phyloP scores from a whole-genome alignment of 2,113 vertebrate species.

The Mastomys natalensis region DNA sequence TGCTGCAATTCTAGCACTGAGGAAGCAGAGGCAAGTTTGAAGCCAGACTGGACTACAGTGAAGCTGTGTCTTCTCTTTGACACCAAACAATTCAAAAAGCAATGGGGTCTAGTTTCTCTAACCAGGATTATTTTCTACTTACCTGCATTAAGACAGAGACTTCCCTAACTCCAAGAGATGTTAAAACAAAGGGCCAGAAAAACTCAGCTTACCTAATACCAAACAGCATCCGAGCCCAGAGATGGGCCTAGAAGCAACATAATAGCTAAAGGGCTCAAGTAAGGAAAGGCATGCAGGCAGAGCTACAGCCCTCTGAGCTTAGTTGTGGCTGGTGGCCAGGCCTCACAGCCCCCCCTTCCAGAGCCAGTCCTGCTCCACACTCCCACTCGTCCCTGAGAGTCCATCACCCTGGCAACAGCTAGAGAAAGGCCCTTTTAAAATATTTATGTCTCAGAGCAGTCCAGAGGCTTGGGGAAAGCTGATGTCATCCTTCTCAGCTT shows the following conservation, averaged over 20 bases:
- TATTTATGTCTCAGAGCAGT: slow-evolving; percentile 78
- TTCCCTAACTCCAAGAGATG: background rate
- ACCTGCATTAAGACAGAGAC: background rate
- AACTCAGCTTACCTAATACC: background rate
- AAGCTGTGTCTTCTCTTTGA: background rate
- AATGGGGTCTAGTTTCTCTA: background rate
- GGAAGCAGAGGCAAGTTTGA: background rate
- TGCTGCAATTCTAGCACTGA: background rate
- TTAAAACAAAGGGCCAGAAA: background rate
- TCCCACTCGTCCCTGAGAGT: slow-evolving; percentile 52
- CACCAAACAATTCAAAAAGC: background rate
- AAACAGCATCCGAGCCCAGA: background rate
- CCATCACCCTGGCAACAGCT: slow-evolving; percentile 75
- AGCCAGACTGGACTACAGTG: background rate
- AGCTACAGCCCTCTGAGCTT: background rate
- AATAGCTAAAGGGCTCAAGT: background rate
- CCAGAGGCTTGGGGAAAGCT: slow-evolving; percentile 51
- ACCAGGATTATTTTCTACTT: background rate
- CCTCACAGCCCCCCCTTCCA: background rate
- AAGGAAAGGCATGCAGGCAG: background rate
- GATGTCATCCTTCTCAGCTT: slow-evolving; percentile 66
- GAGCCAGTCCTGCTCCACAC: background rate
- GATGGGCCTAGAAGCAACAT: background rate
- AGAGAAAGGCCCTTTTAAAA: slow-evolving; percentile 75
- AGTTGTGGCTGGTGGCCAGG: slow-evolving; percentile 23